Evolutionary conservation across 2,888 invertebrate genomes (phyloP).

Genomic region (Leucozona laternaria): DNA sequence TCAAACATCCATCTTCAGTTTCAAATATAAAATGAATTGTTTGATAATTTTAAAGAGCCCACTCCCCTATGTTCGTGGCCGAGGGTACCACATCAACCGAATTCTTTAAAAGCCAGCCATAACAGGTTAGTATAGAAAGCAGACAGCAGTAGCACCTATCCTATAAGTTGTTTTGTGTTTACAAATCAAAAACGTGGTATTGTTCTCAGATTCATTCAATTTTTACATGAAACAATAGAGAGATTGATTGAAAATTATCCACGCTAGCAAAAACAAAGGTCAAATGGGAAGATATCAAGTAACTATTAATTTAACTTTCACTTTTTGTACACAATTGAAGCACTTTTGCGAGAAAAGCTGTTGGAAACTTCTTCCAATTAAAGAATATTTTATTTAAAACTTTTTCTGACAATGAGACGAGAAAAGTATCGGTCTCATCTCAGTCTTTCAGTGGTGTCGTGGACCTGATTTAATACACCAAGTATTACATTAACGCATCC

Average conservation of each 20-base stretch:
- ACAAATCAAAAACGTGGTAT: background rate
- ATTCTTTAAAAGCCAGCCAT: background rate
- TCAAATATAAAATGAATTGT: constrained; percentile 44
- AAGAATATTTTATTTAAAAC: too few relatives aligned
- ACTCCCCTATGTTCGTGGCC: background rate
- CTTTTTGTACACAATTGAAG: too few relatives aligned
- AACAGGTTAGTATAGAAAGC: background rate
- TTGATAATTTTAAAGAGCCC: constrained; percentile 16
- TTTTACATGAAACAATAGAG: background rate
- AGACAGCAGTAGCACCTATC: background rate
- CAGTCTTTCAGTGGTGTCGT: too few relatives aligned
- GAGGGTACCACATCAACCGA: background rate
- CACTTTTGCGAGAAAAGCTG: too few relatives aligned
- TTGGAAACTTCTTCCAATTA: too few relatives aligned
- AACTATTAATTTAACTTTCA: too few relatives aligned
- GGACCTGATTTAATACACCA: too few relatives aligned
- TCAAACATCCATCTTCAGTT: constrained; percentile 67
- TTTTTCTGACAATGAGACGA: too few relatives aligned
- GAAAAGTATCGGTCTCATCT: too few relatives aligned
- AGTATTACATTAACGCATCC: too few relatives aligned
- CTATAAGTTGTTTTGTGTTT: background rate
- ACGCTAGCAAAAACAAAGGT: too few relatives aligned
- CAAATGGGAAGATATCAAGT: too few relatives aligned
- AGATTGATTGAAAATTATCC: background rate
- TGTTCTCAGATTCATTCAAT: background rate